Percentiles rank a stretch among this genome's conserved stretches.
phyloP scores from a whole-genome alignment of 1,140 invertebrate species.

The Euwallacea similis region DNA sequence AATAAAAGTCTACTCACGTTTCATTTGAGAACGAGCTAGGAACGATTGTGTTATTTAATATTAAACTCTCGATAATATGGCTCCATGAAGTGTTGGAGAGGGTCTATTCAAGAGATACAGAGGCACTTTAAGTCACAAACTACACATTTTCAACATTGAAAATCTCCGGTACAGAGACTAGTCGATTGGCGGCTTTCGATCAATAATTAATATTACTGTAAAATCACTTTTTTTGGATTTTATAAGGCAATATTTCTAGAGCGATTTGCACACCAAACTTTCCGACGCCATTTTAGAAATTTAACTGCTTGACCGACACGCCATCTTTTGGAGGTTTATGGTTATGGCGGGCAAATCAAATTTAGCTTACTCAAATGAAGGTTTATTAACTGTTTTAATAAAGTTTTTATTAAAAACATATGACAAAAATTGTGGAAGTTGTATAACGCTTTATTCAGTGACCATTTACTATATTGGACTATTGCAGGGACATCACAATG shows the following conservation, averaged over 20 bases:
- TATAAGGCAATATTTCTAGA: conserved; percentile 40
- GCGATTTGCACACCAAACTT: conserved; percentile 48
- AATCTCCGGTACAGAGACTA: too few species aligned
- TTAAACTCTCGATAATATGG: conserved; percentile 50
- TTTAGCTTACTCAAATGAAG: neutral
- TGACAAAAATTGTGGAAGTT: too few species aligned
- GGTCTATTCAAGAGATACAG: conserved; percentile 37
- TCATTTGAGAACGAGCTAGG: conserved; percentile 43
- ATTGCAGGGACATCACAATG: too few species aligned
- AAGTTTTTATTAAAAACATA: too few species aligned
- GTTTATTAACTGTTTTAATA: too few species aligned
- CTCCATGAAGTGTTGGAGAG: conserved; percentile 45
- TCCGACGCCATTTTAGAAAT: conserved; percentile 48
- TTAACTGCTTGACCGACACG: conserved; percentile 48
- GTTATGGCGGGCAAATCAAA: conserved; percentile 43
- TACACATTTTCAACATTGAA: conserved; percentile 12
- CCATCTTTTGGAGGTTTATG: conserved; percentile 45
- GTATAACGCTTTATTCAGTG: too few species aligned
- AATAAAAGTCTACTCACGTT: conserved; percentile 43
- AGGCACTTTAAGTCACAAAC: conserved; percentile 38
- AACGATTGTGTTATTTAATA: conserved; percentile 38
- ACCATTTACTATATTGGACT: too few species aligned
- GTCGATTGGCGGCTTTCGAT: too few species aligned
- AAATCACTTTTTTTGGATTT: neutral
- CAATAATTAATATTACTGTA: too few species aligned